phyloP scores from a whole-genome alignment of 2,113 vertebrate genomes.

The Smithornis capensis region DNA sequence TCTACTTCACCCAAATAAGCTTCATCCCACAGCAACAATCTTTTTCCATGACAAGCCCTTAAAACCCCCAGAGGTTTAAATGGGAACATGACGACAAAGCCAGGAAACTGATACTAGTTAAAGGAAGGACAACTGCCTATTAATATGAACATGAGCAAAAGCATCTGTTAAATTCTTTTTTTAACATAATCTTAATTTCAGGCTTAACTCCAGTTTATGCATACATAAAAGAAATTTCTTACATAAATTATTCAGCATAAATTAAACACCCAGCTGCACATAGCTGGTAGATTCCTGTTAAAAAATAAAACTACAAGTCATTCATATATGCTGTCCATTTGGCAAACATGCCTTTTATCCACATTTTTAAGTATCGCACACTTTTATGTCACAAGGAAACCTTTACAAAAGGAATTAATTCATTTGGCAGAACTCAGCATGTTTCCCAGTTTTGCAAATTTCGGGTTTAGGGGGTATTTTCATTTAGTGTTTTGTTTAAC shows the following conservation, averaged over 20 bases:
- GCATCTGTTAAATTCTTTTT: not conserved
- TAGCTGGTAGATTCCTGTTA: not conserved
- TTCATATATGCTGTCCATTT: not conserved
- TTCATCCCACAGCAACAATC: not conserved
- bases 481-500: not conserved
- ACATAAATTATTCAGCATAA: not conserved
- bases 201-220: not conserved
- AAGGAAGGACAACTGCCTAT: conserved; percentile 25
- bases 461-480: not conserved
- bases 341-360: not conserved
- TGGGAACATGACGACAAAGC: conserved; percentile 25
- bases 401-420: not conserved
- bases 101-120: conserved; percentile 27
- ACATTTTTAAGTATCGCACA: not conserved
- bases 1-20: not conserved
- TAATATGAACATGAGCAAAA: not conserved
- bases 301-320: conserved; percentile 8
- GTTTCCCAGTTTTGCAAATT: not conserved
- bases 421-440: not conserved
- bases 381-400: not conserved
- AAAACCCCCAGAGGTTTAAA: conserved; percentile 43
- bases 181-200: not conserved
- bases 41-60: conserved; percentile 42
- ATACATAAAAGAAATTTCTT: not conserved
- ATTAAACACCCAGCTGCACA: not conserved